phyloP scores from a whole-genome alignment of 92 coral and sea anemone species.

The Umimayanthus chanpuru region DNA sequence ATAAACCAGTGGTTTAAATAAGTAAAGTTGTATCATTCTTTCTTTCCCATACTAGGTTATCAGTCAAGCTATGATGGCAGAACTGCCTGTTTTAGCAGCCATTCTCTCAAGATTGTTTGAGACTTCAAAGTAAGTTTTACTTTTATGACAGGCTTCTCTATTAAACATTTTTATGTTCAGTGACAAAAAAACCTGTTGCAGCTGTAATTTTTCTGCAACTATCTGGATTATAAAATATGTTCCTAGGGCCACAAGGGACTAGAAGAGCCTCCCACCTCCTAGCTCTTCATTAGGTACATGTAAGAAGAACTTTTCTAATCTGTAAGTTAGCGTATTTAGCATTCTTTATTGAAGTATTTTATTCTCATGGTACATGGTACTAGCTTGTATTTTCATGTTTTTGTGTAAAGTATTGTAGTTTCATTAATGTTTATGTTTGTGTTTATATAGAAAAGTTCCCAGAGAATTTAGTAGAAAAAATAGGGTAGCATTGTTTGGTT shows the following conservation, averaged over 20 bases:
- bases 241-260: too few species aligned
- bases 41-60: constrained; percentile 74
- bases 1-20: background rate
- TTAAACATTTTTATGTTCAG: background rate
- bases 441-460: too few species aligned
- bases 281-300: too few species aligned
- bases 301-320: too few species aligned
- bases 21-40: background rate
- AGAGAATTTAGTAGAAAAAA: background rate
- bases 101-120: constrained; percentile 95
- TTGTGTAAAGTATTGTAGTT: too few species aligned
- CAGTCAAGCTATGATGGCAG: constrained; percentile 95
- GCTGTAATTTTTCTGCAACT: background rate
- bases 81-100: constrained; percentile 96
- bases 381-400: too few species aligned
- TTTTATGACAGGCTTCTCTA: background rate
- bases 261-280: too few species aligned
- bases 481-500: background rate
- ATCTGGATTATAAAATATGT: too few species aligned
- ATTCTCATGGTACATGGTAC: too few species aligned
- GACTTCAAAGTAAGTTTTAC: constrained; percentile 84
- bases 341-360: too few species aligned
- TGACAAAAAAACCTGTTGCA: background rate
- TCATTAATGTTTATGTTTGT: background rate
- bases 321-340: too few species aligned